Percentiles rank a stretch among this genome's conserved stretches.
phyloP scores from a whole-genome alignment of 2,113 vertebrate species.

The Equus przewalskii region DNA sequence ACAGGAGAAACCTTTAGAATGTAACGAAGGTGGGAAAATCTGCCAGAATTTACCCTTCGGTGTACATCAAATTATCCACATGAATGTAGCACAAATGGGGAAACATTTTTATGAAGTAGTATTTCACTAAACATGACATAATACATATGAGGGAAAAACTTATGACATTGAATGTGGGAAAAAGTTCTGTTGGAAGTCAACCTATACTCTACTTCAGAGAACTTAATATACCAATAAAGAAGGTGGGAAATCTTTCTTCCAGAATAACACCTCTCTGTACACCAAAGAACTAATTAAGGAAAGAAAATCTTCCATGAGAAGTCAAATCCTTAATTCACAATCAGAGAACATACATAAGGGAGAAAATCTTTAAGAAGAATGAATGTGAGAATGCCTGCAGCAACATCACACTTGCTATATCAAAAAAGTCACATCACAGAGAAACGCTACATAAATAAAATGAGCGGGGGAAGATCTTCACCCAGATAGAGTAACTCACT shows the following conservation, averaged over 20 bases:
- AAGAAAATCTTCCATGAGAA: neutral
- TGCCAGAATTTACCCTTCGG: neutral
- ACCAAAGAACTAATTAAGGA: neutral
- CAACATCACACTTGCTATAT: neutral
- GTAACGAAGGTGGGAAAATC: neutral
- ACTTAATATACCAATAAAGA: neutral
- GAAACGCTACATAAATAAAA: neutral
- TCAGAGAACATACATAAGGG: neutral
- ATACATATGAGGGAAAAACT: fast-evolving
- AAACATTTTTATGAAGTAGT: neutral
- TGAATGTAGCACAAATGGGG: fast-evolving
- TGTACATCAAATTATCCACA: neutral
- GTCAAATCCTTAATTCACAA: constrained; percentile 30
- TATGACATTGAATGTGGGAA: fast-evolving
- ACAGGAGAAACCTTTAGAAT: neutral
- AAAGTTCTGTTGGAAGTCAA: neutral
- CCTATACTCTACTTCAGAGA: neutral
- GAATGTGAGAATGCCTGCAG: neutral
- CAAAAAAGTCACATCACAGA: neutral
- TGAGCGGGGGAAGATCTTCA: neutral
- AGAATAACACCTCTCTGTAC: neutral
- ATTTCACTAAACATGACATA: neutral
- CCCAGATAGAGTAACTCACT: neutral
- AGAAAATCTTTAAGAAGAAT: neutral
- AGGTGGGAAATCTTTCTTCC: neutral